Conservation (phyloP, 2,797 vertebrate genomes). For the Premnoplex brunnescens region DNA sequence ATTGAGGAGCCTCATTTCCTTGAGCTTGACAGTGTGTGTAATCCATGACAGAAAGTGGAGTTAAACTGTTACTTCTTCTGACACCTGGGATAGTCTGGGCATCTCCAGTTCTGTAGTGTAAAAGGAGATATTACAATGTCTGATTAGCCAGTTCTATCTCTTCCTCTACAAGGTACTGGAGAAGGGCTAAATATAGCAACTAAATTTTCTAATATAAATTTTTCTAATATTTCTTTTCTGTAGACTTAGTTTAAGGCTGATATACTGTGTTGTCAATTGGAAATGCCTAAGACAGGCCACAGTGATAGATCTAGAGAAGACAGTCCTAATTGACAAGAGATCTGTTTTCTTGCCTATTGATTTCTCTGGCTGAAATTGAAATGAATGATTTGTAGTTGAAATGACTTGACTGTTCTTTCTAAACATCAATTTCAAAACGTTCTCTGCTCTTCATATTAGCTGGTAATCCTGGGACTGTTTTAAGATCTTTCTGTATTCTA, state of each 20-base stretch:
- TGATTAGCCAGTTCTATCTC: background rate
- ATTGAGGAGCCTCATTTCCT: background rate
- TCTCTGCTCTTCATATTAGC: constrained; percentile 6
- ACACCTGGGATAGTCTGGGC: background rate
- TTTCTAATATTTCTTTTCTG: background rate
- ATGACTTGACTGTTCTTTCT: constrained; percentile 11
- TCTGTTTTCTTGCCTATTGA: constrained; percentile 5
- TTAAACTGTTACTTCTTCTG: background rate
- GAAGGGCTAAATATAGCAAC: background rate
- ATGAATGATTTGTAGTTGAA: constrained; percentile 25
- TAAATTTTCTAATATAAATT: background rate
- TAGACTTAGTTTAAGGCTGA: background rate
- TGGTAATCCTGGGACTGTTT: constrained; percentile 12
- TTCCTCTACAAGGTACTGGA: background rate
- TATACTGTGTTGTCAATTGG: background rate
- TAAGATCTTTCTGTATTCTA: constrained; percentile 13
- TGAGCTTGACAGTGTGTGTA: background rate
- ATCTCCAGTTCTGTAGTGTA: background rate
- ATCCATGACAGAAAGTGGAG: background rate
- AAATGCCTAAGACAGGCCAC: background rate
- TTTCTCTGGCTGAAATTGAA: background rate
- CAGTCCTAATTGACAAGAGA: background rate
- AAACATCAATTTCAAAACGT: constrained; percentile 49
- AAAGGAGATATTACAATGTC: background rate
- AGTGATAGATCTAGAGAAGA: background rate